A percentile compares a stretch with the other conserved stretches of the same genome.
These are phyloP conservation scores for Ceratosolen solmsi DNA, from an alignment of 1,140 invertebrate genomes.

Conservation along the genomic window DNA sequence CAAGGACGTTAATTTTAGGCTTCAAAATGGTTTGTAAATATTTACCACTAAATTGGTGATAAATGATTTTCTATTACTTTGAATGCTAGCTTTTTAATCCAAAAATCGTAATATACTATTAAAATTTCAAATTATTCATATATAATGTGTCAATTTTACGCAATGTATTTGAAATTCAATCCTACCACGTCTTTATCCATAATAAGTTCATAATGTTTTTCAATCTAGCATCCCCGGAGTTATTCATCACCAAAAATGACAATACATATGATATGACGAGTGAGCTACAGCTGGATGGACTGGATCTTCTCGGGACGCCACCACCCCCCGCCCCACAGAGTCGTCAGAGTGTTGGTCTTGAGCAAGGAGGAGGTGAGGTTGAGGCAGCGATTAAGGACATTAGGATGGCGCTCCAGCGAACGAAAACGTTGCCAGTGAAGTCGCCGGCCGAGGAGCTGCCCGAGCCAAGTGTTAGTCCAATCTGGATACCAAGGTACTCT, in stretches of 20 bases:
- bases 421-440: constrained; percentile 79
- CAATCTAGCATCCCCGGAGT: constrained; percentile 69
- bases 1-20: constrained; percentile 67
- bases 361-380: constrained; percentile 70
- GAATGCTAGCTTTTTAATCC: too few relatives aligned
- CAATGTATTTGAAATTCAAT: too few relatives aligned
- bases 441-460: constrained; percentile 68
- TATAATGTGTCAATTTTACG: too few relatives aligned
- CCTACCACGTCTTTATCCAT: too few relatives aligned
- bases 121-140: too few relatives aligned
- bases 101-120: too few relatives aligned
- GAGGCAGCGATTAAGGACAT: constrained; percentile 89
- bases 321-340: constrained; percentile 80
- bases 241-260: constrained; percentile 73
- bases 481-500: constrained; percentile 80
- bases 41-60: background rate
- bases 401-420: constrained; percentile 83
- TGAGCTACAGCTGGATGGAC: constrained; percentile 76
- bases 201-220: too few relatives aligned
- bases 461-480: constrained; percentile 74
- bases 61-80: too few relatives aligned
- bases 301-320: constrained; percentile 80
- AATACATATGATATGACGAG: constrained; percentile 69
- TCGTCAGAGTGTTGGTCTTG: constrained; percentile 69
- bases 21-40: constrained; percentile 43